Conservation (phyloP, 2,888 invertebrate genomes). For the Bimastos eiseni region DNA sequence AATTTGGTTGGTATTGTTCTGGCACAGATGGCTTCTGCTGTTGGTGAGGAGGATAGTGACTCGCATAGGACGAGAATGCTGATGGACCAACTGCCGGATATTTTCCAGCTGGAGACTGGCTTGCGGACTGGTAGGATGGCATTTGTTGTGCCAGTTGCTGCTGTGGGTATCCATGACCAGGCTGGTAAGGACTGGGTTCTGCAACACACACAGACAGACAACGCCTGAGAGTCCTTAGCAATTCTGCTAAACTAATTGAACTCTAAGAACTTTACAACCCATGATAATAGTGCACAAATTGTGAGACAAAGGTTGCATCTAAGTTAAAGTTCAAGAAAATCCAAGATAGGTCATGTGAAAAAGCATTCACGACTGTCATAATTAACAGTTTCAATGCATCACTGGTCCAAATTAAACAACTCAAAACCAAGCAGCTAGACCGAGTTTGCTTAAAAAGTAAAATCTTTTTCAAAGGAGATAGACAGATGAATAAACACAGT, state of each 20-base stretch:
- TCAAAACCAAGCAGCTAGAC: neutral
- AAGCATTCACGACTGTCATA: neutral
- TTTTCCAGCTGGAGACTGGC: slow-evolving; percentile 13
- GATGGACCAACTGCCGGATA: slow-evolving; percentile 40
- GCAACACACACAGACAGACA: neutral
- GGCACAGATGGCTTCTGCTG: slow-evolving; percentile 46
- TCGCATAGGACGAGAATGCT: slow-evolving; percentile 56
- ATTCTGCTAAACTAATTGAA: neutral
- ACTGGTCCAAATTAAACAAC: neutral
- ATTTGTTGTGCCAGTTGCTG: slow-evolving; percentile 3
- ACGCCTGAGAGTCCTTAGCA: neutral
- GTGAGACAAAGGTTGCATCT: neutral
- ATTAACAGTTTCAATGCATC: neutral
- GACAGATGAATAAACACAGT: neutral
- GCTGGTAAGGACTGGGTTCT: neutral
- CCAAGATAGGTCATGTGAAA: neutral
- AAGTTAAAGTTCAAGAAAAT: neutral
- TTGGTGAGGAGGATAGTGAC: slow-evolving; percentile 52
- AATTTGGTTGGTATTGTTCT: slow-evolving; percentile 1
- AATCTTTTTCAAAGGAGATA: neutral
- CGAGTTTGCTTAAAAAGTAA: neutral
- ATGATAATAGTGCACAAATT: neutral
- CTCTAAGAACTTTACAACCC: neutral
- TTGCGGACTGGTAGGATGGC: neutral
- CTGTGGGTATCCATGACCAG: slow-evolving; percentile 1